Evolutionary conservation across 2,888 invertebrate species (phyloP).

Genomic region (Limnephilus lunatus): DNA sequence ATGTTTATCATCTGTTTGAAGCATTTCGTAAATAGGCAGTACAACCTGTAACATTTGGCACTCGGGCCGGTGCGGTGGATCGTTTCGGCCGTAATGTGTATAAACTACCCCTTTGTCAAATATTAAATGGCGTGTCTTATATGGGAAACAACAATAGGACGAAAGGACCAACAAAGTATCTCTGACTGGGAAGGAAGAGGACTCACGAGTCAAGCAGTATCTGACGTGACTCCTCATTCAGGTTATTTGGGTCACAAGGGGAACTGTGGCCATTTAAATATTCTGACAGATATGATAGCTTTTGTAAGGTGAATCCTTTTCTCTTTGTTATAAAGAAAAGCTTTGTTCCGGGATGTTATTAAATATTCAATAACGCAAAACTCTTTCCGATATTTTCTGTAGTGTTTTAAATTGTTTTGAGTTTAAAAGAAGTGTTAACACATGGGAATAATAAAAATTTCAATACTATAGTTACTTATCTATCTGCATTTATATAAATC

Average conservation of each 20-base stretch:
- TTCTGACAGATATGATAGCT: not conserved
- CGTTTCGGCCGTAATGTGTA: not conserved
- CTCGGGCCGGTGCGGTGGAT: not conserved
- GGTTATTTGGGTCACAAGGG: not conserved
- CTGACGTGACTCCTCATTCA: not conserved
- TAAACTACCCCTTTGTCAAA: conserved; percentile 32
- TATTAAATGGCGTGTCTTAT: not conserved
- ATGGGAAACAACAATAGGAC: conserved; percentile 26
- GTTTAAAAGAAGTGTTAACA: not conserved
- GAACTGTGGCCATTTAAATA: not conserved
- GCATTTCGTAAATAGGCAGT: not conserved
- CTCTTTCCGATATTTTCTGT: not conserved
- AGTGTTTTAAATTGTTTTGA: not conserved
- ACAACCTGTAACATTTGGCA: conserved; percentile 40
- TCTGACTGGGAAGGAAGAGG: not conserved
- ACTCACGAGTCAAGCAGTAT: conserved; percentile 9
- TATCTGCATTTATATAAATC: too few relatives aligned
- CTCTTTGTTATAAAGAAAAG: not conserved
- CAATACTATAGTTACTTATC: not conserved
- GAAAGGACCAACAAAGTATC: not conserved
- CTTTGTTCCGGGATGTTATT: not conserved
- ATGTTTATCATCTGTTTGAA: not conserved
- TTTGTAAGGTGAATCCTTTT: not conserved
- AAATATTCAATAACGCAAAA: not conserved
- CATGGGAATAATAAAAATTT: not conserved